Evolutionary conservation across 2,113 vertebrate species (phyloP), one percentile per base, ranked within the genome.

Genomic region (Protobothrops mucrosquamatus): DNA sequence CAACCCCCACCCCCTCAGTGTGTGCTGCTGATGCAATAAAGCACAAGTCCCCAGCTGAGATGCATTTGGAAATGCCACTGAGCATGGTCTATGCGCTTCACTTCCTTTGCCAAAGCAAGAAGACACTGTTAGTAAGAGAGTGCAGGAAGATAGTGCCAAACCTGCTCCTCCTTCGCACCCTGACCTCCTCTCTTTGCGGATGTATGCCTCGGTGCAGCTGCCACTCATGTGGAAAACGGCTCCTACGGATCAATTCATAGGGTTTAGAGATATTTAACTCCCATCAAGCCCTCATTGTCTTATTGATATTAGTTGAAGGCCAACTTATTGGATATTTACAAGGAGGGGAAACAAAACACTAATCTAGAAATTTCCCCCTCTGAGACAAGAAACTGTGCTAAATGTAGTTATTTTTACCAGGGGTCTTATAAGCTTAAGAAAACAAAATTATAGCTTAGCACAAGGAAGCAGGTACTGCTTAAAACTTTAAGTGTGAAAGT

Each of bases 21-120:
- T 97, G 97, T 97, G 97, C 97, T 97, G 96, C 96, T 98, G 98
- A 97, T 98, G 98, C 98, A 98, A 97, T 98, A 98, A 81, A 97
- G 98, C 97, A 97, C 91, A 93, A 97, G 97, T 98, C 98, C 98
- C 98, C 98, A 98, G 98, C 98, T 98, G 98, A 98, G 98, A 96
- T 97, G 97, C 97, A 97, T 98, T 98, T 98, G 97, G 98, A 99
- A 99, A 99, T 99, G 98, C 98, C 98, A 99, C 97, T 99, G 98
- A 99, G 98, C 99, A 99, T 98, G 98, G 97, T 93, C 96, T 95
- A 94, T 95, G 97, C 98, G 98, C 98, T 98, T 99, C 98, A 98
- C 96, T 99, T 98, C 96, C 98, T 97, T 96, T 95, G 97, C 97
- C 93, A 95, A 98, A 97, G 98, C 98, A 96, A 97, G n/a, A n/a